These are phyloP conservation scores for Nothobranchius furzeri DNA, from an alignment of 2,113 vertebrate species.

Conservation along the genomic window DNA sequence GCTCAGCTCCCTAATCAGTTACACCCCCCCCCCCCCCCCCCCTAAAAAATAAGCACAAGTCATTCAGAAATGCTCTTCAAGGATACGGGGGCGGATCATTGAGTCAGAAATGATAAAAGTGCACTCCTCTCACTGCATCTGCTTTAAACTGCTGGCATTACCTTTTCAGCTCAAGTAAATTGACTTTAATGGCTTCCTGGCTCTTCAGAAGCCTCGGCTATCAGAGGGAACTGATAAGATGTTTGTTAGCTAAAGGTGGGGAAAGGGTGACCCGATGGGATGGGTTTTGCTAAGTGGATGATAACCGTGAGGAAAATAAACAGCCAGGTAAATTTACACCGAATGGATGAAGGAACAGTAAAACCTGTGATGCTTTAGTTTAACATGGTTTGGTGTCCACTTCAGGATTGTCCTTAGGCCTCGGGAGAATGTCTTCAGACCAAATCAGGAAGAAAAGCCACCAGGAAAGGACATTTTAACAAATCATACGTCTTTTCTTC, in stretches of 20 bases:
- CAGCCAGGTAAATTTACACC: no score
- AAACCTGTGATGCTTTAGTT: no score
- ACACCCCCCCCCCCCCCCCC: slow-evolving; percentile 11
- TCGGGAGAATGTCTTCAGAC: no score
- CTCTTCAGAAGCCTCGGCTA: slow-evolving; percentile 5
- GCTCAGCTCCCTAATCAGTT: slow-evolving; percentile 44
- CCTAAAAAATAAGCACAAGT: slow-evolving; percentile 32
- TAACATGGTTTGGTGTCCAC: no score
- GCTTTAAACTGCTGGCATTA: slow-evolving; percentile 37
- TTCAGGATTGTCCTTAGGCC: no score
- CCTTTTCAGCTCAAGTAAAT: slow-evolving; percentile 29
- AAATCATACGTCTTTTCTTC: no score
- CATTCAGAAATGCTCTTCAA: slow-evolving; percentile 33
- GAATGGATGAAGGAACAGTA: no score
- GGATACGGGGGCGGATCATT: slow-evolving; percentile 14
- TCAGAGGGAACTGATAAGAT: slow-evolving; percentile 8
- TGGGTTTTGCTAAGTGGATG: background rate
- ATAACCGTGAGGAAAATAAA: background rate
- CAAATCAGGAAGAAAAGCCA: no score
- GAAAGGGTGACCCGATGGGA: slow-evolving; percentile 1
- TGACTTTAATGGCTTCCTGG: slow-evolving; percentile 30
- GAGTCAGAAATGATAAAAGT: slow-evolving; percentile 38
- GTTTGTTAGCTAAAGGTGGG: slow-evolving; percentile 23
- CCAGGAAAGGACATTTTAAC: no score
- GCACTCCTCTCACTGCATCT: slow-evolving; percentile 23